phyloP scores from a whole-genome alignment of 2,113 vertebrate species.

The Crotophaga sulcirostris region DNA sequence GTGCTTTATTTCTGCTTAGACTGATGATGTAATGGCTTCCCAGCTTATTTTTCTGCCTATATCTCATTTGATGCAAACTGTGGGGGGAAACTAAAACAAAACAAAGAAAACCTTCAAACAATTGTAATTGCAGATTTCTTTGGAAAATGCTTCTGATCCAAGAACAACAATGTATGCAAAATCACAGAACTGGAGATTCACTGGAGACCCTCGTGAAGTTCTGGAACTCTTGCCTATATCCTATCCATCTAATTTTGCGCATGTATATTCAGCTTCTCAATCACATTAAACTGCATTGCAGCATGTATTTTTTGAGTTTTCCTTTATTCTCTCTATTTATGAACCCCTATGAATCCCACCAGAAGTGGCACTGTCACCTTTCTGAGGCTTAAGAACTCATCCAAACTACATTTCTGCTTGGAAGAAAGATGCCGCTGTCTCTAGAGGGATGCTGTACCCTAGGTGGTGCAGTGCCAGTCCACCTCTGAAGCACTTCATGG shows the following conservation, averaged over 20 bases:
- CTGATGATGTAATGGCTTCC: neutral
- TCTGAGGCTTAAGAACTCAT: neutral
- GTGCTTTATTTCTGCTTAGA: constrained; percentile 1
- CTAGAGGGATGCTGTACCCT: too few relatives aligned
- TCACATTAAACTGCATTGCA: constrained; percentile 49
- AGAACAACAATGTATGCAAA: neutral
- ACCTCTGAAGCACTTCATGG: neutral
- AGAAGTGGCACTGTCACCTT: neutral
- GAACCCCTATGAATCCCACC: neutral
- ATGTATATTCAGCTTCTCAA: constrained; percentile 12
- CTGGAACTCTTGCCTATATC: neutral
- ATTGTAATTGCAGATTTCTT: neutral
- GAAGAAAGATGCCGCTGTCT: neutral
- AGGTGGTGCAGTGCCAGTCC: neutral
- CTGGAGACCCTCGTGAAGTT: neutral
- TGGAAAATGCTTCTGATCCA: neutral
- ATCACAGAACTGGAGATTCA: neutral
- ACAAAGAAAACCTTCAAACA: neutral
- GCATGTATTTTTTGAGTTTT: neutral
- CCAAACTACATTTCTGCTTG: neutral
- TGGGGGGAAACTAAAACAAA: neutral
- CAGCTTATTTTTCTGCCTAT: neutral
- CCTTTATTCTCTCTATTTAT: neutral
- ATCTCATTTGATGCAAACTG: neutral
- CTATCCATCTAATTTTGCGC: neutral